A percentile compares a stretch with the other conserved stretches of the same genome.
Evolutionary conservation across 2,888 invertebrate species (phyloP).

Genomic region (Helicoverpa assulta): DNA sequence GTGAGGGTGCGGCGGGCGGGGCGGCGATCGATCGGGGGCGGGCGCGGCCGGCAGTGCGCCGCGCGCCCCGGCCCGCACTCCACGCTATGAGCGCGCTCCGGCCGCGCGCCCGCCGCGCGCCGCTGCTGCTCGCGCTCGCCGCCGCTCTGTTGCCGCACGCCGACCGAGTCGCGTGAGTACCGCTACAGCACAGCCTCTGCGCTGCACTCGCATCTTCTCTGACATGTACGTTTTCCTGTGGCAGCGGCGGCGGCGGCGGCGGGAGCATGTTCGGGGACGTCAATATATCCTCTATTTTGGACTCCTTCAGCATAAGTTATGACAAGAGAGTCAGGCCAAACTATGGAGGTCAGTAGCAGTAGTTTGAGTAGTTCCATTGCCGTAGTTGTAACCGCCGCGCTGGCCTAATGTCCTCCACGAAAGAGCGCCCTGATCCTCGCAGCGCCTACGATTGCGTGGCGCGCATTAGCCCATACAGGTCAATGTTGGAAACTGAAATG

Average conservation of each 20-base stretch:
- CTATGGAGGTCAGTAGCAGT: slow-evolving; percentile 94
- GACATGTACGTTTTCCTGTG: slow-evolving; percentile 78
- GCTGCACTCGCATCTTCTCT: slow-evolving; percentile 16
- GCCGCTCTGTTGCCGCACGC: slow-evolving; percentile 73
- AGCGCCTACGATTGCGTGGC: slow-evolving; percentile 20
- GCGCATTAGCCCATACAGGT: slow-evolving; percentile 13
- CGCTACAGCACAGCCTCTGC: slow-evolving; percentile 9
- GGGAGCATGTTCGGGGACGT: slow-evolving; percentile 94
- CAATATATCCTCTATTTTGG: slow-evolving; percentile 97
- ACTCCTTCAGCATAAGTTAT: slow-evolving; percentile 97
- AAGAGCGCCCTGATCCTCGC: slow-evolving; percentile 5
- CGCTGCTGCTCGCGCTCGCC: slow-evolving; percentile 71
- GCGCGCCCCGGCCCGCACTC: slow-evolving; percentile 54
- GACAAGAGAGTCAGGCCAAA: slow-evolving; percentile 99
- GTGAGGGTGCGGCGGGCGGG: slow-evolving; percentile 14
- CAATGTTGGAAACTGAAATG: slow-evolving; percentile 21
- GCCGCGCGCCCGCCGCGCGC: slow-evolving; percentile 68
- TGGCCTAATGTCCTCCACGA: slow-evolving; percentile 1
- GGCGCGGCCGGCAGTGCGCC: slow-evolving; percentile 61
- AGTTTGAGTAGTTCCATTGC: neutral
- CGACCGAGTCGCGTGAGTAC: slow-evolving; percentile 74
- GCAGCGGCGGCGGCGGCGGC: slow-evolving; percentile 91
- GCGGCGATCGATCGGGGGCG: slow-evolving; percentile 25
- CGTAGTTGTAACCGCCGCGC: neutral
- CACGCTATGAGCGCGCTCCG: slow-evolving; percentile 68